Percentiles rank a stretch among this genome's conserved stretches.
phyloP scores from a whole-genome alignment of 2,888 invertebrate species.

The Bedellia somnulentella region DNA sequence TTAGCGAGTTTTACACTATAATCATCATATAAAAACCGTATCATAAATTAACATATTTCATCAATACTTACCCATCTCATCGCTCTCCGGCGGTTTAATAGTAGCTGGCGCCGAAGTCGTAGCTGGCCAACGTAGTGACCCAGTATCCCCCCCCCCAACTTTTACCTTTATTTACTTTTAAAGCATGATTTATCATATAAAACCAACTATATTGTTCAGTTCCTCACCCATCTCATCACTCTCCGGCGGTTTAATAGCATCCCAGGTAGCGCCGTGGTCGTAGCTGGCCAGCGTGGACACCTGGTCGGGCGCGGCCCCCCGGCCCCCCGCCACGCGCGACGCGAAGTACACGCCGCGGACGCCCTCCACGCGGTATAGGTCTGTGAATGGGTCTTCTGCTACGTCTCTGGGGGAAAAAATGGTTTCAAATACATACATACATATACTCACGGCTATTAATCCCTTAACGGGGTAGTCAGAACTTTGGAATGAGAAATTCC shows the following conservation, averaged over 20 bases:
- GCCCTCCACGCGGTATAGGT: slow-evolving; percentile 85
- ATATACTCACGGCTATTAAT: no score
- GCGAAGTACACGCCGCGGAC: slow-evolving; percentile 88
- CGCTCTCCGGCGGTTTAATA: slow-evolving; percentile 72
- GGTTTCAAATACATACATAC: no score
- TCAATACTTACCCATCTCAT: slow-evolving; percentile 60
- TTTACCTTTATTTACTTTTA: no score
- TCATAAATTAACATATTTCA: no score
- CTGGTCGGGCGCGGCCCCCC: slow-evolving; percentile 67
- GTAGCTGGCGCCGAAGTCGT: slow-evolving; percentile 79
- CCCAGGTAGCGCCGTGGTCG: slow-evolving; percentile 87
- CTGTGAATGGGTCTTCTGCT: slow-evolving; percentile 81
- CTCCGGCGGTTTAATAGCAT: slow-evolving; percentile 70
- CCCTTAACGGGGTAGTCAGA: no score
- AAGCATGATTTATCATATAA: no score
- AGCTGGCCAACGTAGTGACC: no score
- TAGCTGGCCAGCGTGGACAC: slow-evolving; percentile 80
- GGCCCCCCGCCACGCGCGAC: slow-evolving; percentile 69
- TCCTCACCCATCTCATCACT: slow-evolving; percentile 59
- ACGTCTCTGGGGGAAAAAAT: slow-evolving; percentile 63
- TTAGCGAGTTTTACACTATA: no score
- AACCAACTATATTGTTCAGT: no score
- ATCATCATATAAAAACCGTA: no score
- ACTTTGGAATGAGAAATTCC: no score
- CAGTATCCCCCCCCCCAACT: no score